These are phyloP conservation scores for Apodemus speciosus DNA, from an alignment of 2,113 vertebrate species.

Conservation along the genomic window DNA sequence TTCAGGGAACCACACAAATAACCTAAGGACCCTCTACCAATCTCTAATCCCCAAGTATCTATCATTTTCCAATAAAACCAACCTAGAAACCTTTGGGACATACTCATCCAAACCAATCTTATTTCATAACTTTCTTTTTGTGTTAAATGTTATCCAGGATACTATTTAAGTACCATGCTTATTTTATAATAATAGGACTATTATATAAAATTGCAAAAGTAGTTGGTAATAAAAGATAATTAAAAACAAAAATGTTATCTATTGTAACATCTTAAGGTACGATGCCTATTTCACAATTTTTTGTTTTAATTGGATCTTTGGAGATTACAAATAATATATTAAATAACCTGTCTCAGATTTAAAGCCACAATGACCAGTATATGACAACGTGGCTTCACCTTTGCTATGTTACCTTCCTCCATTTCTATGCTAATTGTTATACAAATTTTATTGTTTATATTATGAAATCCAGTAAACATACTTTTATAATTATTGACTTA, in stretches of 20 bases:
- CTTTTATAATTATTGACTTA: neutral
- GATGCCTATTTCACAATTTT: neutral
- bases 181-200: neutral
- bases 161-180: neutral
- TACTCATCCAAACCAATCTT: neutral
- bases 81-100: neutral
- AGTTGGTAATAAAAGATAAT: neutral
- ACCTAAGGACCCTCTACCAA: neutral
- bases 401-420: neutral
- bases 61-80: neutral
- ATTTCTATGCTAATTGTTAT: neutral
- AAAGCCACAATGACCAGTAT: neutral
- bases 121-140: neutral
- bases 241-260: neutral
- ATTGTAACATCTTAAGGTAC: neutral
- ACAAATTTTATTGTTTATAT: neutral
- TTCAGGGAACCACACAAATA: too few relatives aligned
- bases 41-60: neutral
- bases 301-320: neutral
- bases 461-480: neutral
- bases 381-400: neutral
- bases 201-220: neutral
- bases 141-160: neutral
- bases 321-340: neutral
- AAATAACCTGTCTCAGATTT: neutral